phyloP scores from a whole-genome alignment of 2,888 invertebrate genomes.

The Lasiommata megera region DNA sequence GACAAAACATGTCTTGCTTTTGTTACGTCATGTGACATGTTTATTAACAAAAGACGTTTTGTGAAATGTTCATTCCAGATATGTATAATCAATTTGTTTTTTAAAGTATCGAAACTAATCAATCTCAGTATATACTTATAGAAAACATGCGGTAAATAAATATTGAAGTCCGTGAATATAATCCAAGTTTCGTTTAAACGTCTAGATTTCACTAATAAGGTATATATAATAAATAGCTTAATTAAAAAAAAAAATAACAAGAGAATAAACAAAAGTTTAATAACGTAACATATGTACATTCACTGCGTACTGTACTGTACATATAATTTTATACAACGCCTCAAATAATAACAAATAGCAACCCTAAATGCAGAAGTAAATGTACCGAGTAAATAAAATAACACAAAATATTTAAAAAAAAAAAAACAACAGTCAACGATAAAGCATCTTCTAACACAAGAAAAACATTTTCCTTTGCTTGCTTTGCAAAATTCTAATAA shows the following conservation, averaged over 20 bases:
- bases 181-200: no score
- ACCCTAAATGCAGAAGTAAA: slow-evolving; percentile 30
- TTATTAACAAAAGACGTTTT: no score
- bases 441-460: slow-evolving; percentile 10
- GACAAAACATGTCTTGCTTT: no score
- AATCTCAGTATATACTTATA: no score
- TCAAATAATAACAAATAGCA: slow-evolving; percentile 12
- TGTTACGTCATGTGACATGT: no score
- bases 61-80: no score
- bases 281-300: slow-evolving; percentile 59
- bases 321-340: slow-evolving; percentile 11
- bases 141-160: no score
- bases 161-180: no score
- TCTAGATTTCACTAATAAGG: no score
- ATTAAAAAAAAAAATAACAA: slow-evolving; percentile 47
- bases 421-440: slow-evolving; percentile 5
- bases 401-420: slow-evolving; percentile 17
- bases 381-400: slow-evolving; percentile 26
- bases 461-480: background rate
- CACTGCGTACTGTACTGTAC: slow-evolving; percentile 33
- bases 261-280: slow-evolving; percentile 61
- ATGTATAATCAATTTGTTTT: no score
- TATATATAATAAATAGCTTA: background rate
- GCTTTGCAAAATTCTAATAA: background rate
- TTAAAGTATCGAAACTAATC: no score